Conservation (phyloP, 1,140 invertebrate genomes). For the Rhynchophorus ferrugineus region DNA sequence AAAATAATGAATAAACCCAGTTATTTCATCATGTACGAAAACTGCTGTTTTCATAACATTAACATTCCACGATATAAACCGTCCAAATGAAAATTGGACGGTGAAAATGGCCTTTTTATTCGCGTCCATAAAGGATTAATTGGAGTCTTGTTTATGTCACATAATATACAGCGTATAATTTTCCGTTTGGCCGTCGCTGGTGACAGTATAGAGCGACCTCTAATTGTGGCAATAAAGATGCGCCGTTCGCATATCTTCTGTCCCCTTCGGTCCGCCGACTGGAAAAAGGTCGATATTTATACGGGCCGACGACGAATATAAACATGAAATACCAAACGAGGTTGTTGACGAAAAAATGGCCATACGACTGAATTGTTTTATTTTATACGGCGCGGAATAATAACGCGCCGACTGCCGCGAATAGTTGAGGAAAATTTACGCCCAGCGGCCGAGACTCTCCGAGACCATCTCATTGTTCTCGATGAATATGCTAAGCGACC, state of each 20-base stretch:
- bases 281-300: conserved; percentile 30
- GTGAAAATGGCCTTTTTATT: conserved; percentile 8
- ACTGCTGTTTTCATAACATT: too few relatives aligned
- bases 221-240: conserved; percentile 36
- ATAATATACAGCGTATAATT: conserved; percentile 19
- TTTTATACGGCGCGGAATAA: conserved; percentile 37
- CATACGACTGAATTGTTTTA: conserved; percentile 34
- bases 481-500: conserved; percentile 37
- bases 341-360: conserved; percentile 38
- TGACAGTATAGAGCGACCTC: conserved; percentile 23
- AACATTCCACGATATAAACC: too few relatives aligned
- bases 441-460: conserved; percentile 25
- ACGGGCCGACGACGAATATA: conserved; percentile 34
- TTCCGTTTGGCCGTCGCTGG: conserved; percentile 18
- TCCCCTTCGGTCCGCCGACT: too few relatives aligned
- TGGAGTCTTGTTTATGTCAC: conserved; percentile 22
- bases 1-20: too few relatives aligned
- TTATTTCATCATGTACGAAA: too few relatives aligned
- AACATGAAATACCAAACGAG: conserved; percentile 39
- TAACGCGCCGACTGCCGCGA: conserved; percentile 37
- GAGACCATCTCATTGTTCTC: conserved; percentile 40
- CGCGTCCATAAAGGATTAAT: conserved; percentile 19
- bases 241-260: conserved; percentile 31
- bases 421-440: conserved; percentile 40
- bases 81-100: too few relatives aligned